A percentile compares a stretch with the other conserved stretches of the same genome.
phyloP scores from a whole-genome alignment of 2,797 vertebrate genomes.

The Paratrypauchen microcephalus region DNA sequence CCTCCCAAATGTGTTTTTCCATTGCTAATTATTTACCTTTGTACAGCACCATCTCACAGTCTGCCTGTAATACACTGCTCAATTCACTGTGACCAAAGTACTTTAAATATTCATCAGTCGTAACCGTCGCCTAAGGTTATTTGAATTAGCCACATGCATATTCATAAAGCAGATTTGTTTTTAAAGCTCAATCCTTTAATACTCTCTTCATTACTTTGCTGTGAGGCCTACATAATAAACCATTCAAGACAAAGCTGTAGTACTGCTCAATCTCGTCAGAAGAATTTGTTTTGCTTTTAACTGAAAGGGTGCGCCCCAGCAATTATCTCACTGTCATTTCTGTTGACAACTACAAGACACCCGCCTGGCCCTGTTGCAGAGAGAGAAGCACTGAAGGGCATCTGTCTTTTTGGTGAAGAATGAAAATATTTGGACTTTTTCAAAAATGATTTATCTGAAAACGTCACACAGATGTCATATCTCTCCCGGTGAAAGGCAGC shows the following conservation, averaged over 20 bases:
- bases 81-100: slow-evolving; percentile 89
- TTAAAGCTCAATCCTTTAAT: slow-evolving; percentile 75
- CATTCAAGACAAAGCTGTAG: slow-evolving; percentile 69
- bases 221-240: slow-evolving; percentile 58
- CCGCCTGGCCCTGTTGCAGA: slow-evolving; percentile 60
- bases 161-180: slow-evolving; percentile 90
- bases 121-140: slow-evolving; percentile 93
- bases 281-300: slow-evolving; percentile 61
- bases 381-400: slow-evolving; percentile 66
- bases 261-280: slow-evolving; percentile 55
- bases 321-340: slow-evolving; percentile 73
- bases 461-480: slow-evolving; percentile 69
- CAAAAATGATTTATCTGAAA: slow-evolving; percentile 76
- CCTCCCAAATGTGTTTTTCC: slow-evolving; percentile 59
- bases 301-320: slow-evolving; percentile 57
- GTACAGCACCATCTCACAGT: slow-evolving; percentile 64
- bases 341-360: slow-evolving; percentile 70
- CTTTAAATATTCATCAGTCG: slow-evolving; percentile 92
- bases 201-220: slow-evolving; percentile 69
- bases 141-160: slow-evolving; percentile 93
- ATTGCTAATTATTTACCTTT: slow-evolving; percentile 87
- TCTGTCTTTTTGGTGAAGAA: slow-evolving; percentile 70
- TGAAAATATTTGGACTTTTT: slow-evolving; percentile 69
- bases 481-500: slow-evolving; percentile 69
- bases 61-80: slow-evolving; percentile 82